phyloP scores from a whole-genome alignment of 2,888 invertebrate genomes.

The Uloborus plumipes region DNA sequence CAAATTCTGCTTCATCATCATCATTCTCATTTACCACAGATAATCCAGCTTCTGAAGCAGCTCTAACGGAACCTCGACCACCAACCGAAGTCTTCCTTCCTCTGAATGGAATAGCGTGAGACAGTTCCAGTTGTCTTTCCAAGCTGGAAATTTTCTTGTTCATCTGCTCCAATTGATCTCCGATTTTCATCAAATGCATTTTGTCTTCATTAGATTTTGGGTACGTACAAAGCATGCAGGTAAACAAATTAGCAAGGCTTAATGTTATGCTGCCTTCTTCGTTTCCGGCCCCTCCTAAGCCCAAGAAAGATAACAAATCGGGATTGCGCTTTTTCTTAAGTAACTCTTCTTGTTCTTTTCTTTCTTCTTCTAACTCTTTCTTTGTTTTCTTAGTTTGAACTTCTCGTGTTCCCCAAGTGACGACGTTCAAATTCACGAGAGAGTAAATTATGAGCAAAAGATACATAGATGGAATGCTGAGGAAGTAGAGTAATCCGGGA shows the following conservation, averaged over 20 bases:
- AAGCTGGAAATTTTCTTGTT: conserved; percentile 68
- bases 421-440: conserved; percentile 91
- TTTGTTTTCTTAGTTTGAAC: conserved; percentile 88
- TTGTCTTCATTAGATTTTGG: conserved; percentile 91
- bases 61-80: conserved; percentile 38
- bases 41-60: conserved; percentile 47
- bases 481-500: conserved; percentile 84
- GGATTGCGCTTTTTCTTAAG: conserved; percentile 77
- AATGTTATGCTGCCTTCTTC: conserved; percentile 92
- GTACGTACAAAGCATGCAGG: conserved; percentile 90
- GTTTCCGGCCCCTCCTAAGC: conserved; percentile 67
- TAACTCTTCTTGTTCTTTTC: conserved; percentile 77
- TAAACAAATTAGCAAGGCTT: conserved; percentile 89
- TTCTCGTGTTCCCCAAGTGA: conserved; percentile 95
- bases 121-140: conserved; percentile 56
- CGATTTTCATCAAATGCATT: conserved; percentile 77
- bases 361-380: conserved; percentile 85
- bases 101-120: conserved; percentile 40
- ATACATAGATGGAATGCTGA: conserved; percentile 95
- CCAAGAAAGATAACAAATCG: conserved; percentile 58
- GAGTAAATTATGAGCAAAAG: conserved; percentile 92
- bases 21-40: conserved; percentile 57
- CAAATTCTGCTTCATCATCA: conserved; percentile 53
- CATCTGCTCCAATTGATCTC: conserved; percentile 73
- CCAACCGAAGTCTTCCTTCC: conserved; percentile 41